Evolutionary conservation across 2,888 invertebrate species (phyloP), one percentile per base, ranked within the genome.

Genomic region (Liodrosophila aerea): DNA sequence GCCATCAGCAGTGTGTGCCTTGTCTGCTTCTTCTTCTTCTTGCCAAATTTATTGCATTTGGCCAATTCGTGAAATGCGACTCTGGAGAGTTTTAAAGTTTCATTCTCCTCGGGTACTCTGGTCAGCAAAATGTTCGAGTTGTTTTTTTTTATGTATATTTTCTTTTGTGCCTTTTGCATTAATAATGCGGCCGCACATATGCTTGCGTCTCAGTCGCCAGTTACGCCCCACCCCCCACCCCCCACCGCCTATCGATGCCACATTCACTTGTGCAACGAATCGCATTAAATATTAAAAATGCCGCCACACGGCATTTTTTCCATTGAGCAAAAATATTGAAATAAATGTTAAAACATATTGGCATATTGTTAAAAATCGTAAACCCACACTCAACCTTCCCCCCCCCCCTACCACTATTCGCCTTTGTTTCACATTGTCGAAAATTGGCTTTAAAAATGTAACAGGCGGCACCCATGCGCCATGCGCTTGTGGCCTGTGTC

Each of bases 11-110:
- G 68, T 36, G 16, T 22, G 22, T 49, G 41, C 27, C 53, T 36
- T 63, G 51, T 9, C 45, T 34, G 8, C 27, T 18, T 18, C 7
- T 33, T 27, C 22, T 2, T 2, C 22, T 22, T 27, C 57, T 63
- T 67, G 68, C 68, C 66, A 78, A 87, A 87, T 88, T 88, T 88
- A 88, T 88, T 85, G 76, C 76, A 81, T 77, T 83, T 84, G 78
- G 84, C 87, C 87, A 88, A 88, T 88, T 88, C 84, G 72, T 66
- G 76, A 78, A 88, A 88, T 88, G 87, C 86, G 87, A 88, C 88
- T 88, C 88, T 81, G 70, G 88, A 88, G 88, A 87, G 75, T 86
- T 86, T 84, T 76, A 77, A 85, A 78, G 73, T 73, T 54, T 53
- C 45, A 33, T 1, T 29, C 33, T 15, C 39, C 11, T 16, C 7